Conservation (phyloP, 2,888 invertebrate genomes). For the Rhamnusium bicolor region DNA sequence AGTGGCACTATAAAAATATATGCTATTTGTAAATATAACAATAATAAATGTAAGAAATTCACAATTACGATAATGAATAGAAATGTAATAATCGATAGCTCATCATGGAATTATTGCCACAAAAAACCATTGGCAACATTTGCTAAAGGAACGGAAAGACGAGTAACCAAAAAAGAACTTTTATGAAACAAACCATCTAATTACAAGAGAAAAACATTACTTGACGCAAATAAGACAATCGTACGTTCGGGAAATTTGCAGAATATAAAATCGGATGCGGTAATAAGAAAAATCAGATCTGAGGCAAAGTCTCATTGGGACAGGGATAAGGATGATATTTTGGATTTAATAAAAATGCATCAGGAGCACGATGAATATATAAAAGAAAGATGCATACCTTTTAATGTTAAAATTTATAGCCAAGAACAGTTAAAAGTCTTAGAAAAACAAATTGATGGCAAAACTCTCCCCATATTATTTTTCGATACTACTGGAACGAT, state of each 20-base stretch:
- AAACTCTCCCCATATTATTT: conserved; percentile 13
- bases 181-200: background rate
- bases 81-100: background rate
- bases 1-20: background rate
- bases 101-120: conserved; percentile 14
- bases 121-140: background rate
- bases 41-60: conserved; percentile 18
- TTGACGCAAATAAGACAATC: background rate
- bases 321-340: conserved; percentile 21
- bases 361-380: background rate
- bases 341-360: conserved; percentile 28
- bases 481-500: conserved; percentile 35
- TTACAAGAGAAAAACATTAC: conserved; percentile 17
- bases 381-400: background rate
- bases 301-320: conserved; percentile 11
- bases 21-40: conserved; percentile 14
- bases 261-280: background rate
- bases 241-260: background rate
- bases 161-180: background rate
- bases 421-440: conserved; percentile 32
- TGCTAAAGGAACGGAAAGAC: background rate
- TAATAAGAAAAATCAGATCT: background rate
- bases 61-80: conserved; percentile 1
- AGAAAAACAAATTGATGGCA: conserved; percentile 9
- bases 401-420: conserved; percentile 33